phyloP scores from a whole-genome alignment of 1,140 invertebrate genomes.

The Trypoxylus dichotomus region DNA sequence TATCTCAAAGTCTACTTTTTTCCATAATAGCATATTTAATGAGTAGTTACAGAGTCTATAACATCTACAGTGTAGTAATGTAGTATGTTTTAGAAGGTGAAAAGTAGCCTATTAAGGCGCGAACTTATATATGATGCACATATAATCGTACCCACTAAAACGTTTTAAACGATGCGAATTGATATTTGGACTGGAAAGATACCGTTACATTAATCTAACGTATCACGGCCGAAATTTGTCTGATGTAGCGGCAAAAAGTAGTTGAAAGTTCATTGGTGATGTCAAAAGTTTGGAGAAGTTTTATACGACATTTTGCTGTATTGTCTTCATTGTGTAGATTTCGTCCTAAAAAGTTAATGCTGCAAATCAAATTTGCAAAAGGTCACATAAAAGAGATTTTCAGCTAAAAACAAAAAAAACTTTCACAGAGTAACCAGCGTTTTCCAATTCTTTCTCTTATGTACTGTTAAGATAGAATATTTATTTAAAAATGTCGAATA shows the following conservation, averaged over 20 bases:
- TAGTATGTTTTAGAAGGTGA: background rate
- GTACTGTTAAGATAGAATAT: too few relatives aligned
- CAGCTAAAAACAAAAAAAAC: too few relatives aligned
- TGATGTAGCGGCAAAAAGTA: background rate
- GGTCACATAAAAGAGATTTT: too few relatives aligned
- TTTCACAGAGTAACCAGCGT: too few relatives aligned
- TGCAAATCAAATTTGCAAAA: background rate
- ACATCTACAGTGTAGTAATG: too few relatives aligned
- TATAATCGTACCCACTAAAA: background rate
- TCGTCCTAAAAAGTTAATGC: background rate
- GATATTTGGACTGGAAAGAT: background rate
- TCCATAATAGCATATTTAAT: too few relatives aligned
- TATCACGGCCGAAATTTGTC: background rate
- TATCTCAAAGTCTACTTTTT: too few relatives aligned
- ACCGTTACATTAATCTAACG: background rate
- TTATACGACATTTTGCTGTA: background rate
- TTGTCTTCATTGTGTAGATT: background rate
- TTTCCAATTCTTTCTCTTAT: too few relatives aligned
- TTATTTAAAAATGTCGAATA: too few relatives aligned
- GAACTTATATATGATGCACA: background rate
- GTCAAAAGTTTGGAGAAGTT: background rate
- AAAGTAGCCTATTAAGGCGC: background rate
- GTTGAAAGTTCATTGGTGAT: background rate
- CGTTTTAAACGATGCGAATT: background rate
- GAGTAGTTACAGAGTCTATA: too few relatives aligned